Base-by-base conservation (phyloP, 2,888 invertebrate genomes). In the Charanyca ferruginea region DNA sequence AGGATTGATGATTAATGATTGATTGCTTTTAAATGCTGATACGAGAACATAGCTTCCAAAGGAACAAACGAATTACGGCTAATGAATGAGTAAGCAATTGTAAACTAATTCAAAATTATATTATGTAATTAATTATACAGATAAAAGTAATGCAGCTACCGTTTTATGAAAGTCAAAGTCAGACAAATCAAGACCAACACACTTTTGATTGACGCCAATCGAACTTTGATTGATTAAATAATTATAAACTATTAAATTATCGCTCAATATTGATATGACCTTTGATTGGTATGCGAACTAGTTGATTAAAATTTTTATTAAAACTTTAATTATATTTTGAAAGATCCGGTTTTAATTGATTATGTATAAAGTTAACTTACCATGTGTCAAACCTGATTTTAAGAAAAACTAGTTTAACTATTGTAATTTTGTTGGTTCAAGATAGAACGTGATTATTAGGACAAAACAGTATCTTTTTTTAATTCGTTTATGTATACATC, bases 241-340 rank as follows among this genome's bases (percentile, higher is more conserved):
- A 45, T 66, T 59, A 20, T 11, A 20, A 63, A 42, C 20, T 8
- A 18, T 44, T 76, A n/a, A 57, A 53, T 41, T 51, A 52, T 47
- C 22, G 38, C 20, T 42, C 5, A 13, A 47, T 35, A 44, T 67
- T 22, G 23, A 45, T 44, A 9, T 49, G 57, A 62, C 73, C 77
- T 73, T 77, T 62, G n/a, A 22, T 62, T 42, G 22, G 35, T n/a
- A 65, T 59, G 57, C 44, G 32, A 66, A 66, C 65, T 47, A 20
- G 18, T 28, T 53, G 16, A 63, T 59, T 41, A 35, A 3, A 41
- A 38, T 32, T 65, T 45, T 52, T 35, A 35, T 11, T 3, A 28
- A 28, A 28, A 28, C 7, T 28, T 20, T 28, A 38, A 48, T 28
- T 18, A 47, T 35, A 25, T 62, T 76, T 25, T 8, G n/a, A 49